Percentiles rank a stretch among this genome's conserved stretches.
phyloP scores from a whole-genome alignment of 2,797 vertebrate species.

The Mareca strepera region DNA sequence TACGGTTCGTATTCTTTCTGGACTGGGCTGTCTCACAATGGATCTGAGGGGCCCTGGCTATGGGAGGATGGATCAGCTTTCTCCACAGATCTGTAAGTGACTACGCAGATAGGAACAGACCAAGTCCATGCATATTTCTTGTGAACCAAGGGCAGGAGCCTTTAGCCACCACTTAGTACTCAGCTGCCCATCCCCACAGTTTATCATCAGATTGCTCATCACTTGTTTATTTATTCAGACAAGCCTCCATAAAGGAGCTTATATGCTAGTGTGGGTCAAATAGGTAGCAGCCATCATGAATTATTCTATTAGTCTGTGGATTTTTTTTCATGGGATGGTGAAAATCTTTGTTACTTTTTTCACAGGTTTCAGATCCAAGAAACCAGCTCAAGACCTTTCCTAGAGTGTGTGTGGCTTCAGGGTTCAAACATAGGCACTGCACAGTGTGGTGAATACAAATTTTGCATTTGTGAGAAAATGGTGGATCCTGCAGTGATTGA shows the following conservation, averaged over 20 bases:
- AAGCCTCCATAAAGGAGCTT: background rate
- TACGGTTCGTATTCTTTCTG: background rate
- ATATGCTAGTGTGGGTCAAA: background rate
- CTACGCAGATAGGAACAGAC: background rate
- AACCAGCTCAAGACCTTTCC: background rate
- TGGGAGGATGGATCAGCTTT: conserved; percentile 30
- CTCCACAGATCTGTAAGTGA: conserved; percentile 1
- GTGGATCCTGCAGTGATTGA: background rate
- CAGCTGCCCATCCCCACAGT: accelerated
- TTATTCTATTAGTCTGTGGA: background rate
- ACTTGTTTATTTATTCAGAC: background rate
- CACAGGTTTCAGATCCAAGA: conserved; percentile 15
- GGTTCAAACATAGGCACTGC: background rate
- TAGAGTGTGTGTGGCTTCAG: conserved; percentile 4
- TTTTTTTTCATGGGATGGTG: background rate
- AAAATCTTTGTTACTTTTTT: background rate
- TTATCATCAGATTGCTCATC: background rate
- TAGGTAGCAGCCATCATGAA: background rate
- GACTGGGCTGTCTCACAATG: background rate
- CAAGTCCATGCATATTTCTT: accelerated
- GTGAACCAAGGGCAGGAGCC: background rate
- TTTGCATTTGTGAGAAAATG: conserved; percentile 28
- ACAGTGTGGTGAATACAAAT: background rate
- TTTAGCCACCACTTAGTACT: background rate
- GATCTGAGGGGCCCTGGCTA: background rate